Evolutionary conservation across 2,888 invertebrate species (phyloP), one percentile per base, ranked within the genome.

Genomic region (Drosophila kokeensis): DNA sequence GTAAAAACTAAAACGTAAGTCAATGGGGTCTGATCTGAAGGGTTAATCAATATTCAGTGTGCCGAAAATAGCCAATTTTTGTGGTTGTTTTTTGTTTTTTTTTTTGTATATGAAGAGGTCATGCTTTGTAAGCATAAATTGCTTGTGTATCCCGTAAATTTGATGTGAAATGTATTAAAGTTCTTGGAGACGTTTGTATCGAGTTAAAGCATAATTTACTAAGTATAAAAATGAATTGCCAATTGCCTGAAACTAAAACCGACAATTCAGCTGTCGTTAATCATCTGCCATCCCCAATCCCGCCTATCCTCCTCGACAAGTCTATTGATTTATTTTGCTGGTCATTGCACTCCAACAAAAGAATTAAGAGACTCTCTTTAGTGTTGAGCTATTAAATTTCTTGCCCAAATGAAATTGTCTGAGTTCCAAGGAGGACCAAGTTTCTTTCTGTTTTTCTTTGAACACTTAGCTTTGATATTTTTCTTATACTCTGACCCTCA

Each of bases 401-500:
- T 48, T 60, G 50, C 13, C 52, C 53, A 74, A 77, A 77, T 77
- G 70, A 57, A 77, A 78, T 78, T 77, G 65, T 50, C 63, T 30
- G 58, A 52, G 45, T 42, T 34, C 36, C 48, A 54, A 32, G 64
- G 36, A 36, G 38, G 66, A 18, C 57, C 27, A 24, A 49, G 38
- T 54, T 68, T 53, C 30, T 59, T 49, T 42, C 57, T 24, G 74
- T 64, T 49, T 42, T 67, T 70, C 66, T 64, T 74, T 69, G 48
- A 61, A 40, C 49, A 48, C 57, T 69, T 62, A 27, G 73, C 66
- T 77, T 60, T 64, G 78, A 74, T 61, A 63, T 63, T 34, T 40
- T 45, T 42, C 21, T 13, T 13, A 63, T 60, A 61, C 18, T 32
- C 36, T 27, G 13, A 45, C 53, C 6, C 2, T 42, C 40, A 34